Percentiles rank a stretch among this genome's conserved stretches.
phyloP scores from a whole-genome alignment of 2,797 vertebrate genomes.

The Avahi laniger region DNA sequence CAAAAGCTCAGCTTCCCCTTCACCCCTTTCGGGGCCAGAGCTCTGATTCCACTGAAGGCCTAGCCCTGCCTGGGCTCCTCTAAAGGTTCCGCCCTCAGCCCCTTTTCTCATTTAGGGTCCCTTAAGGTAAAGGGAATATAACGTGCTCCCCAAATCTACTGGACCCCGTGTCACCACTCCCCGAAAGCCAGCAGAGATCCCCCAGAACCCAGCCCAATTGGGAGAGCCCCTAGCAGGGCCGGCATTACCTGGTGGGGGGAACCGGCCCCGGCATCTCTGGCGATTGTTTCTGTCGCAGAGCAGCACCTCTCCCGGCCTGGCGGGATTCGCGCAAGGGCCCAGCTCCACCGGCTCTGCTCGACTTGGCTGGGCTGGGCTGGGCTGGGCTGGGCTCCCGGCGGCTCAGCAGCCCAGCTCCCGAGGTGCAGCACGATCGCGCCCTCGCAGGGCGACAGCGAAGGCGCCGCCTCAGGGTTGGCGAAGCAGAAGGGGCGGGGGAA shows the following conservation, averaged over 20 bases:
- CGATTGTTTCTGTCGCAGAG: constrained; percentile 2
- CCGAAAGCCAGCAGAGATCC: neutral
- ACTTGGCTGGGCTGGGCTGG: neutral
- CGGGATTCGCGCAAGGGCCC: neutral
- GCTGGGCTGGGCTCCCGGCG: neutral
- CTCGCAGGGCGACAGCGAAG: constrained; percentile 37
- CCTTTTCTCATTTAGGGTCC: neutral
- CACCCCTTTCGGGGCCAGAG: neutral
- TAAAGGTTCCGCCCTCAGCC: neutral
- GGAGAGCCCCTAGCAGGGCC: neutral
- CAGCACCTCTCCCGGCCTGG: constrained; percentile 27
- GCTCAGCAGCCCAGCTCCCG: constrained; percentile 43
- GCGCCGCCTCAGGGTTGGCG: neutral
- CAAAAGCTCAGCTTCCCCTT: constrained; percentile 56
- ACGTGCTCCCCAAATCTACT: neutral
- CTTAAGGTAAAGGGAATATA: neutral
- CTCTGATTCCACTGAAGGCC: constrained; percentile 39
- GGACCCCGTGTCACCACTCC: neutral
- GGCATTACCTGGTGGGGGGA: constrained; percentile 66
- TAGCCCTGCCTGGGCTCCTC: neutral
- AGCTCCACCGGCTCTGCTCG: neutral
- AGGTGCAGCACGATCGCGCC: constrained; percentile 58
- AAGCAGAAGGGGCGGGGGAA: constrained; percentile 63
- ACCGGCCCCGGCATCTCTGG: constrained; percentile 63
- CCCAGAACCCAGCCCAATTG: neutral